Evolutionary conservation across 2,888 invertebrate genomes (phyloP), one percentile per base, ranked within the genome.

Genomic region (Tanytarsus gracilentus): DNA sequence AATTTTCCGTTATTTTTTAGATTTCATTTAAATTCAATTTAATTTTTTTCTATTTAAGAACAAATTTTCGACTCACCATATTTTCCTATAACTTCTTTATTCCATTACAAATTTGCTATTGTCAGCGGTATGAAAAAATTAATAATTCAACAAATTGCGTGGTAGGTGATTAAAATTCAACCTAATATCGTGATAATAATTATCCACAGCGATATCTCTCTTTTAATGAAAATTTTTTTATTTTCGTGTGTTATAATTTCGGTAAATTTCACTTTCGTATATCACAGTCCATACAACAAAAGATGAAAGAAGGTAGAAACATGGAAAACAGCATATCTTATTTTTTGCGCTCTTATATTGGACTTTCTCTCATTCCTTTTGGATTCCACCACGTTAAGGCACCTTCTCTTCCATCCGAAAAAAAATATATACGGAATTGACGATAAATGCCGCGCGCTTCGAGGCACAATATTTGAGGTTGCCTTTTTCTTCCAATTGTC

Each of bases 181-280:
- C 9, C 30, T 8, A 30, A 9, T 9, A 30, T 8, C 30, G 9
- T 9, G 30, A 6, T 39, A 16, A 16, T 39, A n/a, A 14, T 16
- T 39, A 14, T 39, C 9, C 30, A 7, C 9, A 7, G 30, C 30
- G 30, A 11, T 9, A 30, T 30, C 30, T 39, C 16, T 39, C 18
- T 30, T 30, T 23, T 51, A 23, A 51, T 49, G 21, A n/a, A 49
- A 23, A 25, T 25, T 49, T 49, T 44, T 16, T 49, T 25, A 14
- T 51, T 51, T 23, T 11, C 23, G 5, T 7, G 23, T 18, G 44
- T 23, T 44, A 44, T 44, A 44, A 44, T 51, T 51, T 51, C 30
- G 51, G 51, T 29, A 51, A 50, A 51, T 51, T 51, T 51, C 51
- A 51, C 51, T 51, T 51, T 51, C 51, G 51, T 51, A 51, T 51